These are phyloP conservation scores for Spodoptera littoralis DNA, from an alignment of 2,888 invertebrate species.

Conservation along the genomic window DNA sequence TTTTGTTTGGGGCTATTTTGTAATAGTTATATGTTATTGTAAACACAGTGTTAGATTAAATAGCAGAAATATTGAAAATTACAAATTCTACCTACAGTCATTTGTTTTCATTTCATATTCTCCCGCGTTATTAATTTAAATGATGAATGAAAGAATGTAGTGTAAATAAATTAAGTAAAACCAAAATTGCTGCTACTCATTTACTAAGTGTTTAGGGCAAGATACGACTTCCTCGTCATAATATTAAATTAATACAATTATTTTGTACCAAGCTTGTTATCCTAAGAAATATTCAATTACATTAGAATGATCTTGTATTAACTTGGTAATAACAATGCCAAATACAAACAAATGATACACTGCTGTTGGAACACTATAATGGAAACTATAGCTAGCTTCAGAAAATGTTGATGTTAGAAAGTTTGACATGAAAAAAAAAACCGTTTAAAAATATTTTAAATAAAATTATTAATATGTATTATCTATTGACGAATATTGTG, in stretches of 20 bases:
- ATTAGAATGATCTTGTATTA: constrained; percentile 13
- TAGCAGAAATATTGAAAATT: constrained; percentile 37
- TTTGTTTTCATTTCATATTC: constrained; percentile 36
- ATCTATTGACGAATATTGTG: no score
- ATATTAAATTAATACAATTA: constrained; percentile 37
- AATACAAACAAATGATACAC: no score
- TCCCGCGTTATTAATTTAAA: constrained; percentile 25
- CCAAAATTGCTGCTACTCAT: constrained; percentile 32
- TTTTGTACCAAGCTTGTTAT: constrained; percentile 48
- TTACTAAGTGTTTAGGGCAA: constrained; percentile 49
- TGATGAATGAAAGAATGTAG: constrained; percentile 15
- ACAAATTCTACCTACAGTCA: constrained; percentile 42
- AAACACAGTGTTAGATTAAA: constrained; percentile 25
- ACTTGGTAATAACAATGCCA: constrained; percentile 30
- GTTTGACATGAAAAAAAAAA: no score
- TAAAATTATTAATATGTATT: no score
- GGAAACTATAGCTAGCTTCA: no score
- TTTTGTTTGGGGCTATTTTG: constrained; percentile 27
- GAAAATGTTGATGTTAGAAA: no score
- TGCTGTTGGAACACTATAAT: no score
- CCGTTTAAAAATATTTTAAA: no score
- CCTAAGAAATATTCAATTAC: constrained; percentile 7
- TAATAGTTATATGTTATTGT: constrained; percentile 22
- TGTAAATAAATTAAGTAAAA: constrained; percentile 24
- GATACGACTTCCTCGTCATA: constrained; percentile 47